Base-by-base conservation (phyloP, 2,797 vertebrate species). In the Microctenopoma lineatum region DNA sequence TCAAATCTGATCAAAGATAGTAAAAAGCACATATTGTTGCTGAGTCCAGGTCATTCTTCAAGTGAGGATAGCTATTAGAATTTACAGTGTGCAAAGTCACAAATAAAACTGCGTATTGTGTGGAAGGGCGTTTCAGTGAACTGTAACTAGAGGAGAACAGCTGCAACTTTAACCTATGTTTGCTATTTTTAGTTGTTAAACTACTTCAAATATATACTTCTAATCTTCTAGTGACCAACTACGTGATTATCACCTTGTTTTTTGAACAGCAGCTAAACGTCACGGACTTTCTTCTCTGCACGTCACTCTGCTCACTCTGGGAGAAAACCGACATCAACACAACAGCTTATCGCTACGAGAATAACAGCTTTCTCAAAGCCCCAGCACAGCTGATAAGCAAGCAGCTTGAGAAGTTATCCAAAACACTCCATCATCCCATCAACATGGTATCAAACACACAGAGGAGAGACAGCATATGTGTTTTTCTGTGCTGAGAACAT, bases 271-370 rank as follows among this genome's bases (percentile, higher is more conserved):
- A 39, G 16, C 18, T 11, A 15, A 38, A 27, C 34, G 32, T 48
- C 47, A 73, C 27, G 14, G 61, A 34, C 41, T n/a, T 50, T 59
- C 25, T 34, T 45, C 44, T 56, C 62, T 38, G 44, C 7, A 26
- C 3, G 5, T 36, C 46, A 15, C 12, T 6, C 57, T 18, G 39
- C 34, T 74, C 39, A 0, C 55, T 55, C 54, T 69, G 67, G 55
- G 76, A 57, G 44, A 70, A 72, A 62, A 72, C 68, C 25, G 66
- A 71, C 72, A 56, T 34, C 32, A 73, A 54, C 51, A 61, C 26
- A 44, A 5, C 48, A 26, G 18, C 59, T 66, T 68, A 76, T 83
- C 79, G 70, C 50, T 50, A 71, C 58, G 71, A 78, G 80, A 81
- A 64, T 0, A 55, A 54, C 73, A 70, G 73, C 73, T 75, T 77